phyloP scores from a whole-genome alignment of 2,888 invertebrate species.

The Agrochola litura region DNA sequence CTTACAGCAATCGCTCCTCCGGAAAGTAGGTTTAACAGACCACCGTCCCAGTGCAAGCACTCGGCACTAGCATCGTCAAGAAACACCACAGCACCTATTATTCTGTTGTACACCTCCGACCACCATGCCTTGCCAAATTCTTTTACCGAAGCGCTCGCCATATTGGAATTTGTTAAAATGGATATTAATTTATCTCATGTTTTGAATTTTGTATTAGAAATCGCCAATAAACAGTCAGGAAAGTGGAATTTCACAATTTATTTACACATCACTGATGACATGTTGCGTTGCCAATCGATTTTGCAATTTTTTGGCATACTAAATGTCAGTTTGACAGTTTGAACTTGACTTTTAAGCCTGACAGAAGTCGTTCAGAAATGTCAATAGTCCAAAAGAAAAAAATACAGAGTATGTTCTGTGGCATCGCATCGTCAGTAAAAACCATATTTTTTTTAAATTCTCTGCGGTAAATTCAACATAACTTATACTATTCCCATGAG shows the following conservation, averaged over 20 bases:
- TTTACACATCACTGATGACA: conserved; percentile 52
- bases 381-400: too few relatives aligned
- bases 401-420: too few relatives aligned
- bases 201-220: neutral
- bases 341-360: neutral
- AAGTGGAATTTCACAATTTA: conserved; percentile 25
- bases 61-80: conserved; percentile 92
- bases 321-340: neutral
- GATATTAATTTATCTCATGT: conserved; percentile 7
- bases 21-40: conserved; percentile 89
- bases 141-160: conserved; percentile 78
- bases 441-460: neutral
- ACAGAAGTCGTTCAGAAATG: conserved; percentile 24
- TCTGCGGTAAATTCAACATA: neutral
- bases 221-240: neutral
- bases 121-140: conserved; percentile 90
- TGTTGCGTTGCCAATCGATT: conserved; percentile 40
- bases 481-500: neutral
- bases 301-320: conserved; percentile 2
- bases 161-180: conserved; percentile 43
- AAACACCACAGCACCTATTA: conserved; percentile 92
- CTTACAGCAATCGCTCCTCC: conserved; percentile 92
- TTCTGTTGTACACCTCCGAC: conserved; percentile 91
- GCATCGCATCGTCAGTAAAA: neutral
- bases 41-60: conserved; percentile 93